phyloP scores from a whole-genome alignment of 1,140 invertebrate genomes.

The Drosophila tani region DNA sequence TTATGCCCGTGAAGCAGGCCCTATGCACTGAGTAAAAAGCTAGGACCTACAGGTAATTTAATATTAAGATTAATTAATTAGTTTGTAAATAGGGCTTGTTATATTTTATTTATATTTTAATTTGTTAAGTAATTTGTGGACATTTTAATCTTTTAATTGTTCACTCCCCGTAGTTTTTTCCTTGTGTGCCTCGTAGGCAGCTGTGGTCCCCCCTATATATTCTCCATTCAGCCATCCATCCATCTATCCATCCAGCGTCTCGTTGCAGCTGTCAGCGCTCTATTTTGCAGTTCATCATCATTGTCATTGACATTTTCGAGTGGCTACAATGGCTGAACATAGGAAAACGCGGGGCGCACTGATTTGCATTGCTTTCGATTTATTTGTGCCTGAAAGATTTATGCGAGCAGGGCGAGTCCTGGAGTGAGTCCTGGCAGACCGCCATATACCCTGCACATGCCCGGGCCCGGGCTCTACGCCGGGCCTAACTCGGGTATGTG shows the following conservation, averaged over 20 bases:
- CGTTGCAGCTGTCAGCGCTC: constrained; percentile 80
- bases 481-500: constrained; percentile 20
- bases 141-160: no score
- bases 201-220: constrained; percentile 41
- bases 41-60: not conserved
- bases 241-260: constrained; percentile 70
- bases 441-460: constrained; percentile 23
- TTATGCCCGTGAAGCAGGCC: constrained; percentile 68
- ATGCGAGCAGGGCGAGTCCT: constrained; percentile 8
- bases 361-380: constrained; percentile 76
- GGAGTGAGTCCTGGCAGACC: constrained; percentile 21
- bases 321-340: constrained; percentile 77
- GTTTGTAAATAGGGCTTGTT: no score
- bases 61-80: not conserved
- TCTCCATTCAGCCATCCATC: constrained; percentile 52
- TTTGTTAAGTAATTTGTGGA: not conserved
- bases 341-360: constrained; percentile 28
- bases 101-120: not conserved
- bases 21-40: constrained; percentile 9
- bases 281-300: constrained; percentile 83
- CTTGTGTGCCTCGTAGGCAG: constrained; percentile 21
- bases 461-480: not conserved
- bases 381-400: constrained; percentile 61
- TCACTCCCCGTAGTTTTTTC: not conserved
- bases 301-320: constrained; percentile 82